Evolutionary conservation across 2,888 invertebrate genomes (phyloP), one percentile per base, ranked within the genome.

Genomic region (Mythimna ferrago): DNA sequence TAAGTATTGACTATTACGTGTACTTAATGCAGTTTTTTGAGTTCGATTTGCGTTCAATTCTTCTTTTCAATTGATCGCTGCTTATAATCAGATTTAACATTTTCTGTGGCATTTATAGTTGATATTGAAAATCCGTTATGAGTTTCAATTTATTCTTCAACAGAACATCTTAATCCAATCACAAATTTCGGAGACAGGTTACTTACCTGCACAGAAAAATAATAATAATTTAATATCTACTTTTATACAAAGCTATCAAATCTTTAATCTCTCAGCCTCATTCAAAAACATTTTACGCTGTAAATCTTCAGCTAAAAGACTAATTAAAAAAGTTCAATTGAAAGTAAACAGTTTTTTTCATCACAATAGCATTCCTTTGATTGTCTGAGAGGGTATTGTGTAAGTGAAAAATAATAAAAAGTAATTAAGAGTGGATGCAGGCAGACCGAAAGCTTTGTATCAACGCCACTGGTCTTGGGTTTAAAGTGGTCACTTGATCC

Each of bases 401-500:
- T 66, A 38, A 76, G 82, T 83, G 82, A 72, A 78, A 83, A 81
- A 78, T 78, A 85, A 84, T 86, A 80, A 86, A 88, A 87, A 83
- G 53, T 78, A 74, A 84, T 74, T 71, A 76, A 66, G 72, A 76
- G 62, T 67, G 63, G 73, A 78, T 85, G 75, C 82, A 83, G 57
- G 51, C 56, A 51, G 72, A 69, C 76, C 75, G 71, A 82, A 82
- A 87, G 83, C 87, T 87, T 86, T 78, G 77, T 83, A 85, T 84
- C 82, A 82, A 81, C 62, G 71, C 58, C 66, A 67, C 72, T 84
- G 74, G 78, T 70, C 58, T 81, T 66, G 76, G 72, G 71, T 80
- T 84, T 82, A 80, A 86, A 86, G 81, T 86, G 82, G 79, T 76
- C 71, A 86, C 89, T 87, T 78, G 77, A 76, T 81, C 73, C 66